These are phyloP conservation scores for Anoplophora glabripennis DNA, from an alignment of 1,140 invertebrate species.

Conservation along the genomic window DNA sequence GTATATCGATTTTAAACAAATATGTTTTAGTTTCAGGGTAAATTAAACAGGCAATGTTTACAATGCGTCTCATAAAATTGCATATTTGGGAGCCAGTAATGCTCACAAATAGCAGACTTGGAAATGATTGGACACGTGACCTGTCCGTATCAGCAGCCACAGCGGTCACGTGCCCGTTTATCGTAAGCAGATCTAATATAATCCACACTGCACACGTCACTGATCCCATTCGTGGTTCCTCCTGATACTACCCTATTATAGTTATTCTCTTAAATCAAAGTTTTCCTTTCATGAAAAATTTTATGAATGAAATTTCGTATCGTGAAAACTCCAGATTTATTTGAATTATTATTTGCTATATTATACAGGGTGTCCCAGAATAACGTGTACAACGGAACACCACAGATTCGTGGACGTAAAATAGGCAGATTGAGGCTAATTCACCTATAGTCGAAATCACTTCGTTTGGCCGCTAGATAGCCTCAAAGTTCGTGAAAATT, in stretches of 20 bases:
- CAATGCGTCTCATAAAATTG: constrained; percentile 7
- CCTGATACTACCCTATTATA: not conserved
- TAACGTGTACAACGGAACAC: no score
- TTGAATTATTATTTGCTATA: no score
- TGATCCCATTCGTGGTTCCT: not conserved
- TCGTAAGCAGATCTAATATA: constrained; percentile 31
- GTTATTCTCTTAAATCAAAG: not conserved
- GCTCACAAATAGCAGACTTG: not conserved
- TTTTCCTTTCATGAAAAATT: no score
- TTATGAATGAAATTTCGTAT: no score
- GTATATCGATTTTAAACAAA: no score
- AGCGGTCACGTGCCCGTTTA: constrained; percentile 38
- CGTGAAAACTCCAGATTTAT: no score
- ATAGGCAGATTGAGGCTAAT: no score
- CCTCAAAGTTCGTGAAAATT: no score
- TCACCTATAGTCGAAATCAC: no score
- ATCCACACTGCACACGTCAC: not conserved
- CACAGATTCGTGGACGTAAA: no score
- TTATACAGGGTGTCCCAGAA: no score
- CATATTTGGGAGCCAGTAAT: not conserved
- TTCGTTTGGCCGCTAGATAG: no score
- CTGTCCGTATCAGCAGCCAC: constrained; percentile 42
- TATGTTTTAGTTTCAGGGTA: not conserved
- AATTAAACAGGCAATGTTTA: constrained; percentile 2
- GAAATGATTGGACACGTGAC: constrained; percentile 32